These are phyloP conservation scores for Saccostrea echinata DNA, from an alignment of 1,140 invertebrate species.

Conservation along the genomic window DNA sequence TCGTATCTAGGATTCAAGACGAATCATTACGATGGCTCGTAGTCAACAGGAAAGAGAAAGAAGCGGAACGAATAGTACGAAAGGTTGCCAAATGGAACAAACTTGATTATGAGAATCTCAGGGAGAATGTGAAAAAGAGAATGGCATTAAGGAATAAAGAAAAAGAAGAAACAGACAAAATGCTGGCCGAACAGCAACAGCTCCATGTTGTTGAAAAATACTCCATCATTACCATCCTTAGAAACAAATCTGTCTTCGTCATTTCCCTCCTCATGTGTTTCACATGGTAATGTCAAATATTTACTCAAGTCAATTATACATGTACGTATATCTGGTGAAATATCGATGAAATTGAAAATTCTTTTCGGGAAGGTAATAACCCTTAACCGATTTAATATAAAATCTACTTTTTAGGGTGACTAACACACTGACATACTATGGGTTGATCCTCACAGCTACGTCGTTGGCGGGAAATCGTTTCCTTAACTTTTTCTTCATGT, in stretches of 20 bases:
- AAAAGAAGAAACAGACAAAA: neutral
- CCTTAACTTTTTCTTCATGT: constrained; percentile 74
- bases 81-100: constrained; percentile 68
- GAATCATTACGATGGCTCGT: constrained; percentile 73
- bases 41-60: constrained; percentile 61
- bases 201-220: neutral
- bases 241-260: neutral
- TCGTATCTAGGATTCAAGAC: constrained; percentile 64
- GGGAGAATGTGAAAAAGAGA: neutral
- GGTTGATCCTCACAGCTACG: constrained; percentile 73
- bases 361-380: no score
- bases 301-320: no score
- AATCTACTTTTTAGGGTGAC: constrained; percentile 64
- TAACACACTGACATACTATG: constrained; percentile 77
- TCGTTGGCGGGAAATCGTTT: constrained; percentile 72
- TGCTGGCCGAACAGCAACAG: neutral
- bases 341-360: no score
- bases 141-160: neutral
- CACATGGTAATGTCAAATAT: neutral
- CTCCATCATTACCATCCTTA: neutral
- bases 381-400: no score
- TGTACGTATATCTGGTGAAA: no score
- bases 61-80: constrained; percentile 63
- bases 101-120: constrained; percentile 45
- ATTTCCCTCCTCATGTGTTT: constrained; percentile 26